Evolutionary conservation across 2,888 invertebrate genomes (phyloP), one percentile per base, ranked within the genome.

Genomic region (Apodemia zela): DNA sequence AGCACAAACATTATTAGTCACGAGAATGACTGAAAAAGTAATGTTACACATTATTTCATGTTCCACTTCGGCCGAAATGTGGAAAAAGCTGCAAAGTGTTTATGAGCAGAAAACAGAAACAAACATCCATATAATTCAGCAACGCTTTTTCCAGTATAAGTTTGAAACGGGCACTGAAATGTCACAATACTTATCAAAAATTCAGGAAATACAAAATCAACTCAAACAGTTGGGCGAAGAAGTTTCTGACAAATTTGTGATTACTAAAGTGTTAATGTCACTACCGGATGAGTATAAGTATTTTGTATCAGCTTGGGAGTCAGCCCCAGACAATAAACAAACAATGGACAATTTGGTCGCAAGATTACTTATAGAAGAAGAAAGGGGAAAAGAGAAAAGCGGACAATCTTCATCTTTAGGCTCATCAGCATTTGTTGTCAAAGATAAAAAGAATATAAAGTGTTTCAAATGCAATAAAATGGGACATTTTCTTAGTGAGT

Each of bases 101-200:
- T 81, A 75, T 64, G 79, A 81, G 60, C 77, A 77, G 63, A 80
- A 76, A 64, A 71, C 75, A 0, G 74, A 75, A 47, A 77, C 76
- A 2, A 77, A 68, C 17, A 66, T 78, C 8, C 76, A 80, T 70
- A 71, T 78, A n/a, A 54, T 79, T 2, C 80, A 79, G 49, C 77
- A 79, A 59, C 62, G 74, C 29, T 77, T 77, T 33, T 77, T 79
- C 49, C 69, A 74, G 51, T 73, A 63, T 29, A 75, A 75, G 38
- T 75, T 60, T 74, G 70, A 60, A 60, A 68, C 51, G 67, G 68
- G 7, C 11, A 35, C 15, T 17, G 21, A 61, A 47, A 75, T 75
- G 71, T 69, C 71, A 0, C 59, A 60, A 0, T 77, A 73, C 21
- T 54, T 77, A 15, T 73, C 75, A 0, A 75, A 72, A 61, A 69